Percentiles rank a stretch among this genome's conserved stretches.
Conservation (phyloP, 2,888 invertebrate species). For the Petrolisthes cinctipes region DNA sequence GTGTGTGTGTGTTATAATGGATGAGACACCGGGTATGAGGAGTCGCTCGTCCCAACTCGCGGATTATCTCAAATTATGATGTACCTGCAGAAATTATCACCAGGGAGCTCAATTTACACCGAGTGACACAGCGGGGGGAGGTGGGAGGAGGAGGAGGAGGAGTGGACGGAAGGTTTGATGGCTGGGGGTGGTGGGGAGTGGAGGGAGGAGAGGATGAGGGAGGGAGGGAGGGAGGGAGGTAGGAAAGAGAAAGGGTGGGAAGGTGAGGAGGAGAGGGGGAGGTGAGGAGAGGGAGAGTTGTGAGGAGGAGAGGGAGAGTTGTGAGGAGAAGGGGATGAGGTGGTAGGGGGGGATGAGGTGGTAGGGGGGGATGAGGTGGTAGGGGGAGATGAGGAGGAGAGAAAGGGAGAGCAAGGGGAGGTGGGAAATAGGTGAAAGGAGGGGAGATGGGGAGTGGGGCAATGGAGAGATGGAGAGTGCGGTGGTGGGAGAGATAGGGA, state of each 20-base stretch:
- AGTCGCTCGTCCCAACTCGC: too few relatives aligned
- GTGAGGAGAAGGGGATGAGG: background rate
- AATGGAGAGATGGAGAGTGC: too few relatives aligned
- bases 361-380: background rate
- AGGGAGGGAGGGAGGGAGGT: background rate
- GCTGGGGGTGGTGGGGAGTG: background rate
- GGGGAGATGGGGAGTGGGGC: background rate
- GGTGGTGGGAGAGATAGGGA: too few relatives aligned
- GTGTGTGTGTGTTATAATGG: too few relatives aligned
- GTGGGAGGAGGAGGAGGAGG: background rate
- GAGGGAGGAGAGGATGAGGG: background rate
- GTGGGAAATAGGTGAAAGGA: background rate
- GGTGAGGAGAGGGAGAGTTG: background rate
- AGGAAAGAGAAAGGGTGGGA: constrained; percentile 1
- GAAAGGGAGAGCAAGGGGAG: background rate
- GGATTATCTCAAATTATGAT: too few relatives aligned
- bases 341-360: background rate
- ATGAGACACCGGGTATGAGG: too few relatives aligned
- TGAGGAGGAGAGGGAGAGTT: background rate
- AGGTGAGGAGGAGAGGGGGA: background rate
- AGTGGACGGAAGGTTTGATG: background rate
- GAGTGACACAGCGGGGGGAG: background rate
- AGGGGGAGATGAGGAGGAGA: background rate
- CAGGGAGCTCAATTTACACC: too few relatives aligned
- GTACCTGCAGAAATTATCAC: too few relatives aligned